These are phyloP conservation scores for Polydrusus tereticollis DNA, from an alignment of 2,888 invertebrate genomes.

Conservation along the genomic window DNA sequence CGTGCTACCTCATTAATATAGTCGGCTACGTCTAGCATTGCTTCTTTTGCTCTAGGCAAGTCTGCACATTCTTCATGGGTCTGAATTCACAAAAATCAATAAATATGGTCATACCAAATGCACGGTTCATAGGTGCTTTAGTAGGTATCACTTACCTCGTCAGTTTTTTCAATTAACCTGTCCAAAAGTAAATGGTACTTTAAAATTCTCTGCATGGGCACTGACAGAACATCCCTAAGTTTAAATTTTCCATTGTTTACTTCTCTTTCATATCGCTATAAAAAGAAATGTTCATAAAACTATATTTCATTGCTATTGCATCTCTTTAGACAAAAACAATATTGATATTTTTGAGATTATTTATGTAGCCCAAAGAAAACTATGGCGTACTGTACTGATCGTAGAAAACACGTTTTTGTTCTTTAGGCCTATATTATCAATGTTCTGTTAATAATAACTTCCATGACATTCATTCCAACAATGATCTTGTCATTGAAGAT, in stretches of 20 bases:
- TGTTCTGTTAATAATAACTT: no score
- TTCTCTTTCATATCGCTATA: conserved; percentile 90
- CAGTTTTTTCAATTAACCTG: conserved; percentile 89
- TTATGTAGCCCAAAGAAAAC: no score
- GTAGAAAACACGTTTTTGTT: no score
- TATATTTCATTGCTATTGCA: no score
- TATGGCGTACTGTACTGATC: no score
- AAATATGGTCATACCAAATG: no score
- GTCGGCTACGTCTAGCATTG: conserved; percentile 96
- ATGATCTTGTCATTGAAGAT: no score
- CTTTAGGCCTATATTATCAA: no score
- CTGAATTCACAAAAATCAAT: conserved; percentile 63
- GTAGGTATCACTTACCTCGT: conserved; percentile 71
- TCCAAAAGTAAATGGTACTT: conserved; percentile 96
- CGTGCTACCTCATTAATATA: conserved; percentile 98
- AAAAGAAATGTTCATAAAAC: conserved; percentile 44
- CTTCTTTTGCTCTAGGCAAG: conserved; percentile 89
- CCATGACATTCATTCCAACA: no score
- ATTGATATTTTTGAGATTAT: no score
- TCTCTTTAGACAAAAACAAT: no score
- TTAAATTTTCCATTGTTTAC: conserved; percentile 96
- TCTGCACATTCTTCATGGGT: conserved; percentile 87
- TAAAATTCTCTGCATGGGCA: conserved; percentile 98
- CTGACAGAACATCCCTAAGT: conserved; percentile 93
- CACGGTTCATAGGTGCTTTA: no score